A percentile compares a stretch with the other conserved stretches of the same genome.
Conservation (phyloP, 1,140 invertebrate genomes). For the Drosophila kurseongensis region DNA sequence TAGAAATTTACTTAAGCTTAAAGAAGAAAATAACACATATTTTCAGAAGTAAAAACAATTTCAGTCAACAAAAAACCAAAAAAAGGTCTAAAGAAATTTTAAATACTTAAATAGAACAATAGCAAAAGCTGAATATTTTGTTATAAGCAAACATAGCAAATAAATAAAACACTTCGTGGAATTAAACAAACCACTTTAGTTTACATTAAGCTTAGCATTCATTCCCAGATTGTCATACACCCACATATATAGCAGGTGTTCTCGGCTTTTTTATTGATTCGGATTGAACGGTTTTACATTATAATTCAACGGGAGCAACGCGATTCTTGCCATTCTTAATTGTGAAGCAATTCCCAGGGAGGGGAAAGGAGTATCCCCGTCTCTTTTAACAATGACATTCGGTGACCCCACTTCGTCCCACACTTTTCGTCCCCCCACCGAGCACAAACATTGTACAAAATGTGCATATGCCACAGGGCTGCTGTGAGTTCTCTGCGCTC, state of each 20-base stretch:
- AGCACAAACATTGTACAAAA: conserved; percentile 35
- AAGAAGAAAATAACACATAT: too few species aligned
- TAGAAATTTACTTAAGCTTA: too few species aligned
- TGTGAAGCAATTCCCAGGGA: conserved; percentile 12
- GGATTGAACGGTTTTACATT: conserved; percentile 70
- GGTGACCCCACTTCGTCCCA: conserved; percentile 8
- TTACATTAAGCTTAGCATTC: conserved; percentile 27
- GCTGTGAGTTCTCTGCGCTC: conserved; percentile 22
- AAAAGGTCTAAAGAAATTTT: too few species aligned
- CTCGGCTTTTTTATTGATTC: conserved; percentile 10
- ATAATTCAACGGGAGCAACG: conserved; percentile 68
- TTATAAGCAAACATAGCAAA: too few species aligned
- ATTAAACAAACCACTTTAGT: conserved; percentile 6
- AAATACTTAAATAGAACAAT: too few species aligned
- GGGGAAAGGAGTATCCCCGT: conserved; percentile 19
- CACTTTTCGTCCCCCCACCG: background rate
- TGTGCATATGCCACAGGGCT: conserved; percentile 44
- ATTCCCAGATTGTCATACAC: background rate
- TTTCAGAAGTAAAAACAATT: too few species aligned
- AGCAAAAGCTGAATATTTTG: too few species aligned
- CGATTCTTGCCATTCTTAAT: conserved; percentile 64
- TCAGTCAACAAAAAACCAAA: too few species aligned
- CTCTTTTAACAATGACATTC: conserved; percentile 70
- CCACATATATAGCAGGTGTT: conserved; percentile 4
- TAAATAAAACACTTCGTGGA: too few species aligned